Evolutionary conservation across 2,113 vertebrate genomes (phyloP), one percentile per base, ranked within the genome.

Genomic region (Saguinus midas): DNA sequence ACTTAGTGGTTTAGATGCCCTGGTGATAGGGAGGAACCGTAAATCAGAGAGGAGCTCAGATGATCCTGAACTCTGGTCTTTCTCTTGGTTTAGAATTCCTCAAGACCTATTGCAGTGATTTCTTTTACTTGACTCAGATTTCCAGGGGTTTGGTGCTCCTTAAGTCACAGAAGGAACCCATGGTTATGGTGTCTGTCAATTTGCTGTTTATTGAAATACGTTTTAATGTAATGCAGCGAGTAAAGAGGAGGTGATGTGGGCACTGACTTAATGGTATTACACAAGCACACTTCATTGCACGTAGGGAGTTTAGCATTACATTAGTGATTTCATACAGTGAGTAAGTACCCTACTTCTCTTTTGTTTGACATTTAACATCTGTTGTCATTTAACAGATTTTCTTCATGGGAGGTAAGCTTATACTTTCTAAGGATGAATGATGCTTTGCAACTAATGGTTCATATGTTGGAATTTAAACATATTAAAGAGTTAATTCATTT

Each of bases 21-120:
- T 57, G 64, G 29, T 68, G 94, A 68, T 43, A 81, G 50, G 37
- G 66, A 93, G 50, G 82, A 86, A 43, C 82, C 87, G 58, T 95
- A 93, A 93, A 93, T 90, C 97, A 97, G 79, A 35, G 25, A 70
- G 45, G 52, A 85, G 52, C 70, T 97, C 83, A 70, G 96, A 73
- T 82, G 43, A 72, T 76, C 64, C 50, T 87, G 50, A 79, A 40
- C 35, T 43, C 72, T 87, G 79, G 80, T 45, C 93, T 96, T 92
- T 84, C 91, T 93, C 25, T 40, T 68, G 64, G 40, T 78, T 61
- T 96, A 76, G 83, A 73, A 75, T 90, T 92, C 87, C 57, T 55
- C 29, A 50, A 84, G 82, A 68, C 72, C 57, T 55, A 18, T 45
- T 93, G n/a, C 21, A 82, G 89, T 35, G 68, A 96, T 85, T 84